phyloP scores from a whole-genome alignment of 2,113 vertebrate genomes.

The Mirounga angustirostris region DNA sequence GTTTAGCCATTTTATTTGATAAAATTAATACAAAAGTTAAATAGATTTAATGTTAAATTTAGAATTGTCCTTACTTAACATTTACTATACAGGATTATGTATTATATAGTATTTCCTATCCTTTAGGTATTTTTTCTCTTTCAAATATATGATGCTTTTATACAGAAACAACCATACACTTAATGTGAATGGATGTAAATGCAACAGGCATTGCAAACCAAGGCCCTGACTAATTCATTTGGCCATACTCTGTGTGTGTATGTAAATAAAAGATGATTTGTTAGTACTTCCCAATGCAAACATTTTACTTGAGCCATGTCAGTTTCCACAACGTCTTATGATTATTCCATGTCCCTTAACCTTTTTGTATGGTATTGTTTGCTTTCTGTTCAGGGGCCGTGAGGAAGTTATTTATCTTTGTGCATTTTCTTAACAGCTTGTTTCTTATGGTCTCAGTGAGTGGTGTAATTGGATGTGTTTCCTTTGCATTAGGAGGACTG shows the following conservation, averaged over 20 bases:
- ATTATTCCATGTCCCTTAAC: background rate
- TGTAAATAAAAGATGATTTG: conserved; percentile 12
- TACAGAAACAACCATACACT: background rate
- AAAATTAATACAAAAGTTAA: conserved; percentile 1
- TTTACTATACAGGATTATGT: background rate
- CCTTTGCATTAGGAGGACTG: conserved; percentile 29
- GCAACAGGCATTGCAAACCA: conserved; percentile 24
- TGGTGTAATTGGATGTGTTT: conserved; percentile 39
- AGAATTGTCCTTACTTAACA: background rate
- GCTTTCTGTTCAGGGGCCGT: conserved; percentile 18
- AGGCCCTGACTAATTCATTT: conserved; percentile 7
- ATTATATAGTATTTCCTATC: background rate
- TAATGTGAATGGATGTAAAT: conserved; percentile 16
- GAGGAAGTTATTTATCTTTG: conserved; percentile 58
- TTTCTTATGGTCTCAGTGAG: conserved; percentile 22
- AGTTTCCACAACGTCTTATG: background rate
- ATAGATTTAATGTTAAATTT: background rate
- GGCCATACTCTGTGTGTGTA: background rate
- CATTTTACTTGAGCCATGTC: background rate
- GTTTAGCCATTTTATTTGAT: conserved; percentile 45
- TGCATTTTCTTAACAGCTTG: conserved; percentile 51
- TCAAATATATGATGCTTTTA: background rate
- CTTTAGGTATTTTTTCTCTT: conserved; percentile 17
- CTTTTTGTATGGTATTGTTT: background rate
- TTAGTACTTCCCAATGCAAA: background rate